Evolutionary conservation across 2,797 vertebrate species (phyloP).

Genomic region (Hephaestus fuliginosus): DNA sequence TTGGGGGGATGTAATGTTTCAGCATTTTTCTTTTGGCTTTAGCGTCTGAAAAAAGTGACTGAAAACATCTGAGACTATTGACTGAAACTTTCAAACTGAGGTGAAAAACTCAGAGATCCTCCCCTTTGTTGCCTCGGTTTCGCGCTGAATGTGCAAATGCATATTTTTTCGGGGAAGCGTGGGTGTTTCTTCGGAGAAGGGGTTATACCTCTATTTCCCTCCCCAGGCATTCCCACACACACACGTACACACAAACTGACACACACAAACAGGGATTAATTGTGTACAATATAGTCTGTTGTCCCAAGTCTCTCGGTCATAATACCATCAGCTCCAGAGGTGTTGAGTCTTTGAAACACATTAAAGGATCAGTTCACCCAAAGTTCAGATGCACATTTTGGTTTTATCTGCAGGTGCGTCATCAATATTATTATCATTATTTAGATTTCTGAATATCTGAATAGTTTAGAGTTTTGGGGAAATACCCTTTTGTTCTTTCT

Average conservation of each 20-base stretch:
- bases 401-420: not conserved
- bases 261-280: conserved; percentile 19
- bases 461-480: not conserved
- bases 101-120: conserved; percentile 50
- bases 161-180: conserved; percentile 74
- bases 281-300: conserved; percentile 17
- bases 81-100: conserved; percentile 66
- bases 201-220: conserved; percentile 70
- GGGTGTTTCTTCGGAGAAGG: conserved; percentile 70
- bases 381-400: not conserved
- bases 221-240: conserved; percentile 63
- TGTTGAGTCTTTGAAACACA: conserved; percentile 2
- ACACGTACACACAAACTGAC: not conserved
- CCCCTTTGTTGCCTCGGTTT: conserved; percentile 71
- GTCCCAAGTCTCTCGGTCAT: conserved; percentile 30
- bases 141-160: conserved; percentile 74
- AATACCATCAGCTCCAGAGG: not conserved
- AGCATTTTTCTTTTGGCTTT: conserved; percentile 4
- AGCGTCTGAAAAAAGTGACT: conserved; percentile 40
- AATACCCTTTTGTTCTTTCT: not conserved
- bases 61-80: conserved; percentile 33
- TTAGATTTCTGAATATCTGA: not conserved
- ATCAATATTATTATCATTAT: too few species aligned
- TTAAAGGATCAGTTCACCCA: not conserved
- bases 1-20: conserved; percentile 8